phyloP scores from a whole-genome alignment of 2,888 invertebrate genomes.

The Heliconius ismenius region DNA sequence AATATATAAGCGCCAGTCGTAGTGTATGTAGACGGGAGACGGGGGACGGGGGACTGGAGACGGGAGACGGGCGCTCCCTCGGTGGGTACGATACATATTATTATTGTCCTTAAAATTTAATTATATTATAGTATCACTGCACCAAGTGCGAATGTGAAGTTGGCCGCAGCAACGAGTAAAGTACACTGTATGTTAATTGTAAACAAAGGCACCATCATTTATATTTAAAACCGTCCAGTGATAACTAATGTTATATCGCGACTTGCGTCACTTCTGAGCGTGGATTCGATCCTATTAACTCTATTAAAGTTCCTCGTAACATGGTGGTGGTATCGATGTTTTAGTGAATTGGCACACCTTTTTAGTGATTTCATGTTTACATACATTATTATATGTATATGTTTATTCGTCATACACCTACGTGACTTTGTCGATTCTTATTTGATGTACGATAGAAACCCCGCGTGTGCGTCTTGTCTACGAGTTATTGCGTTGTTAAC shows the following conservation, averaged over 20 bases:
- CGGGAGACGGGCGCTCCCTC: constrained; percentile 22
- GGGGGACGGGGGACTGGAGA: constrained; percentile 19
- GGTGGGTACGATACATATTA: constrained; percentile 47
- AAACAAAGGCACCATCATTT: constrained; percentile 65
- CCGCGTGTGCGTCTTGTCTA: constrained; percentile 35
- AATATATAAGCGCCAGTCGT: constrained; percentile 49
- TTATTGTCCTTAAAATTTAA: constrained; percentile 52
- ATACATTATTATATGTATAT: neutral
- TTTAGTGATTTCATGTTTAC: constrained; percentile 1
- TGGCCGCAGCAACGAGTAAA: constrained; percentile 70
- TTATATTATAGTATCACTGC: constrained; percentile 65
- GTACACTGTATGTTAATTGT: constrained; percentile 53
- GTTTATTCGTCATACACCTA: constrained; percentile 15
- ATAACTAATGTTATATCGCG: constrained; percentile 46
- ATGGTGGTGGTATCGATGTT: constrained; percentile 53
- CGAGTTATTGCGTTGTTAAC: constrained; percentile 21
- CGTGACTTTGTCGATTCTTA: constrained; percentile 3
- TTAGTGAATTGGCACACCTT: constrained; percentile 22
- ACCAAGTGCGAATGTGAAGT: constrained; percentile 74
- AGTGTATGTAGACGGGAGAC: constrained; percentile 7
- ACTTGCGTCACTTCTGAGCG: constrained; percentile 25
- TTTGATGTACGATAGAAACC: constrained; percentile 26
- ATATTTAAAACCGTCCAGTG: constrained; percentile 78
- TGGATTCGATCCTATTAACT: constrained; percentile 42
- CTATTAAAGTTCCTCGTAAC: constrained; percentile 66